Base-by-base conservation (phyloP, 2,888 invertebrate genomes). In the Philonicus albiceps region DNA sequence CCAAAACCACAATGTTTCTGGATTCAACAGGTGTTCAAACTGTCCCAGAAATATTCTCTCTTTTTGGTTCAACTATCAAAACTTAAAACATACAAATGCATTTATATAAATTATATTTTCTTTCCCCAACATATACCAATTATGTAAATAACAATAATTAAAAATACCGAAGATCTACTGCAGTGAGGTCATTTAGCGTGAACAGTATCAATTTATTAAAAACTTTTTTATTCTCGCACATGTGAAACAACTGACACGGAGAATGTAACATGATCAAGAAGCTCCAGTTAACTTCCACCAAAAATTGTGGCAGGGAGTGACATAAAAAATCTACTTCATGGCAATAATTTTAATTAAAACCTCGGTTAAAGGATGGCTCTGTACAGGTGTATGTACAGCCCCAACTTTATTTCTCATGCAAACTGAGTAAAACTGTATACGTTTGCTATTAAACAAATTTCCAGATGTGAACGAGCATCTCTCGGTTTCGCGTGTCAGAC, bases 311-410 rank as follows among this genome's bases (percentile, higher is more conserved):
- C 43, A 78, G 49, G 16, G 49, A 30, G 49, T 78, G 49, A 49
- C 78, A 78, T 43, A 78, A 78, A 78, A 78, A 49, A 78, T 78
- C 78, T 49, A 49, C 49, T 78, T 49, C 49, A 78, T 31, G 49
- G 16, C 78, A 78, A 78, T 78, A 78, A 78, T 78, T 78, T 78
- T 78, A 78, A 78, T 78, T 78, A 78, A 78, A 78, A 78, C 49
- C 49, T 49, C 30, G 78, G 78, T 40, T 78, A 78, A 78, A 78
- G 78, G 40, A 22, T 43, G 49, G 37, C 11, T 43, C 30, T 11
- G 43, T 78, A 31, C 19, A 27, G 78, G 76, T 76, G 16, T 19
- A n/a, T 49, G 49, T 49, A 19, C 7, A 27, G 11, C 27, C 11
- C 2, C 7, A 22, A 0, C 7, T 64, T 64, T 64, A 27, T 22